These are phyloP conservation scores for Cerceris ruficornis DNA, from an alignment of 2,888 invertebrate genomes.

Conservation along the genomic window DNA sequence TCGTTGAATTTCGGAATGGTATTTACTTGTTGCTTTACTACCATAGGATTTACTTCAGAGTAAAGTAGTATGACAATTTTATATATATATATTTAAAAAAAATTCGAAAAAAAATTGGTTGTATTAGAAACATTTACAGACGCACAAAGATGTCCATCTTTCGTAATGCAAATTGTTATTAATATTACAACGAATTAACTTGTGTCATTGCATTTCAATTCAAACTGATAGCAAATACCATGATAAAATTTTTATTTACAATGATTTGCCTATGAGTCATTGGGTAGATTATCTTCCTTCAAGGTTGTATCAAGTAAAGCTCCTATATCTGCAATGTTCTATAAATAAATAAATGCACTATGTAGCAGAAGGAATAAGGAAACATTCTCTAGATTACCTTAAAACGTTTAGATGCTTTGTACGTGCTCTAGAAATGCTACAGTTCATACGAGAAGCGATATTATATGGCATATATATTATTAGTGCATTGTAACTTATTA, in stretches of 20 bases:
- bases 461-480: conserved; percentile 25
- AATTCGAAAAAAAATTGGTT: not conserved
- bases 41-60: too few species aligned
- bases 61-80: too few species aligned
- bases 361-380: conserved; percentile 30
- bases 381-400: conserved; percentile 27
- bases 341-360: conserved; percentile 47
- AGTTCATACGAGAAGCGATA: conserved; percentile 32
- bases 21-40: too few species aligned
- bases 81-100: not conserved
- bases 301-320: conserved; percentile 36
- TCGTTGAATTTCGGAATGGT: too few species aligned
- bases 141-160: not conserved
- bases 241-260: conserved; percentile 39
- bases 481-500: not conserved
- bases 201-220: conserved; percentile 19
- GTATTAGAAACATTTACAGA: not conserved
- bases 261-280: conserved; percentile 34
- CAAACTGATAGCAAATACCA: conserved; percentile 17
- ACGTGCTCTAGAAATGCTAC: conserved; percentile 15
- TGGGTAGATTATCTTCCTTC: conserved; percentile 38
- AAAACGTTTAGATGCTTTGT: conserved; percentile 24
- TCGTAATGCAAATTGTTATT: conserved; percentile 1
- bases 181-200: conserved; percentile 8
- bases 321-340: conserved; percentile 52